A percentile compares a stretch with the other conserved stretches of the same genome.
Evolutionary conservation across 2,113 vertebrate genomes (phyloP).

Genomic region (Hemiprocne comata): DNA sequence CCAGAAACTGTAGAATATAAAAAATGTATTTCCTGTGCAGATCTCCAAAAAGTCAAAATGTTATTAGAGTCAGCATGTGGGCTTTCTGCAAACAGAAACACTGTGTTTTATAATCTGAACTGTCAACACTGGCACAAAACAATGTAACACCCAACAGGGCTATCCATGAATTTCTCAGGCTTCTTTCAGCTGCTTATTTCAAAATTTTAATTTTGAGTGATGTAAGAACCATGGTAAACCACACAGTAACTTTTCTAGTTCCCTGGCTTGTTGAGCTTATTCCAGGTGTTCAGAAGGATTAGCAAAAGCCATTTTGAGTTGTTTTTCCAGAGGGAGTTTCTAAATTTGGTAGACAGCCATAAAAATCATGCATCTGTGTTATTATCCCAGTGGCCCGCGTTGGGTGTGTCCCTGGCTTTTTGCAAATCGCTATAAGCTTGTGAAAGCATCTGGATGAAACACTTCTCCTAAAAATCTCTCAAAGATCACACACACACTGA

Average conservation of each 20-base stretch:
- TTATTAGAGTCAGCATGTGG: neutral
- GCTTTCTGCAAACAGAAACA: neutral
- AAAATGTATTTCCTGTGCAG: neutral
- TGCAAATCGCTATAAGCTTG: neutral
- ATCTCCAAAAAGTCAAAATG: neutral
- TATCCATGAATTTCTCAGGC: neutral
- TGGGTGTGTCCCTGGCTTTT: constrained; percentile 16
- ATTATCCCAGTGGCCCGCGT: neutral
- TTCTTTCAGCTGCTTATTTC: constrained; percentile 22
- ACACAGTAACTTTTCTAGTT: constrained; percentile 5
- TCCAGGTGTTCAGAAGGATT: constrained; percentile 52
- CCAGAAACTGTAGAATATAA: neutral
- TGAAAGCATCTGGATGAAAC: constrained; percentile 2
- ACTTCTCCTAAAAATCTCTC: neutral
- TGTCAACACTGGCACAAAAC: neutral
- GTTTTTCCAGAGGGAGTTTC: constrained; percentile 40
- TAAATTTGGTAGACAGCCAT: constrained; percentile 28
- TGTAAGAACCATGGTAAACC: constrained; percentile 1
- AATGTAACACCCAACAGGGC: neutral
- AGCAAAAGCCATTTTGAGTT: constrained; percentile 26
- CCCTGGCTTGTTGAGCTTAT: neutral
- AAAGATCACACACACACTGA: neutral
- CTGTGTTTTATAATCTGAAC: neutral
- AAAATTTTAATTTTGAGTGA: constrained; percentile 7
- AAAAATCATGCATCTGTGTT: neutral